Conservation (phyloP, 2,113 vertebrate species). For the Halichoeres trimaculatus region DNA sequence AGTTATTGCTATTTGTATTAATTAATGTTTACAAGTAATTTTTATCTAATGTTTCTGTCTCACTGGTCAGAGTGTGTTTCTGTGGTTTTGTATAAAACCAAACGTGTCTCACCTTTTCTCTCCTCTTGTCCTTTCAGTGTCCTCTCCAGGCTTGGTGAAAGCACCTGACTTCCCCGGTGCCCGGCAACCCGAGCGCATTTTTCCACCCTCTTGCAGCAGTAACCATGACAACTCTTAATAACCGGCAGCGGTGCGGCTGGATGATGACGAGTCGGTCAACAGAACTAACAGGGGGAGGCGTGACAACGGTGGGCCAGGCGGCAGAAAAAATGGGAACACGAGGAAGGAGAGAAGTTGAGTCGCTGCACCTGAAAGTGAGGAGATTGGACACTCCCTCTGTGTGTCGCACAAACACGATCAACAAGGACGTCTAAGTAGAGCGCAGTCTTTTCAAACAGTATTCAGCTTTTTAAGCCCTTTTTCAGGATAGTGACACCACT, state of each 20-base stretch:
- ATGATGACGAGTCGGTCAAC: constrained; percentile 80
- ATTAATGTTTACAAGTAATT: too few relatives aligned
- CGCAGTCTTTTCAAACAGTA: constrained; percentile 73
- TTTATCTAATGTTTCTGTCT: constrained; percentile 3
- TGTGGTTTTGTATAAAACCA: constrained; percentile 49
- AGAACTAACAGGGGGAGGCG: constrained; percentile 52
- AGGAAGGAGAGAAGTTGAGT: constrained; percentile 36
- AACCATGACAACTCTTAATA: constrained; percentile 81
- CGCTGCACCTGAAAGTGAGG: constrained; percentile 37
- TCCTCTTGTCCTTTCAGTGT: constrained; percentile 85
- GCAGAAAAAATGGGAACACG: constrained; percentile 50
- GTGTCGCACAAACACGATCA: constrained; percentile 67
- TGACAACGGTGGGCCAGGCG: constrained; percentile 29
- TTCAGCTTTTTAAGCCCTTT: constrained; percentile 64
- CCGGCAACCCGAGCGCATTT: constrained; percentile 86
- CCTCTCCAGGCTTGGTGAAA: constrained; percentile 99
- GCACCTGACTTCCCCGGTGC: constrained; percentile 84
- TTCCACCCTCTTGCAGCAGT: constrained; percentile 81
- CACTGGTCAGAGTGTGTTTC: constrained; percentile 47
- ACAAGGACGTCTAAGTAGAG: constrained; percentile 65
- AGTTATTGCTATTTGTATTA: too few relatives aligned
- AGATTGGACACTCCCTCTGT: constrained; percentile 51
- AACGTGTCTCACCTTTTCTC: constrained; percentile 43
- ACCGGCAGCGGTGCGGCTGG: constrained; percentile 60
- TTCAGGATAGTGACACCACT: constrained; percentile 38